Percentiles rank a stretch among this genome's conserved stretches.
Conservation (phyloP, 2,888 invertebrate species). For the Lepas anatifera region DNA sequence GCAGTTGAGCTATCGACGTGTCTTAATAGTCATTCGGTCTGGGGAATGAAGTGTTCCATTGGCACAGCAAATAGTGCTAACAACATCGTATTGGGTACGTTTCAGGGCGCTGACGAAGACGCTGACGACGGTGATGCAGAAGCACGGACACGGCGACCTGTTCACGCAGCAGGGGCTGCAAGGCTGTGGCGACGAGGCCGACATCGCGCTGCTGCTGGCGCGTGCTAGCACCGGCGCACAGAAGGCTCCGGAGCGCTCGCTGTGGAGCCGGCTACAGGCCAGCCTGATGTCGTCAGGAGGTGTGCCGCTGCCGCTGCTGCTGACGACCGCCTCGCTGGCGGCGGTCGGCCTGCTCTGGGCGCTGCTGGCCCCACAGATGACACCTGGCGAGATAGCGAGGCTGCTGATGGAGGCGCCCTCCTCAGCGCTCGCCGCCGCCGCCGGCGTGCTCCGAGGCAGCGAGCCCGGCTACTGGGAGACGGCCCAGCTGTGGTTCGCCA, state of each 20-base stretch:
- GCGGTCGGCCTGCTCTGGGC: background rate
- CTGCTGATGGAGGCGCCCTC: background rate
- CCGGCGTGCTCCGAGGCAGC: background rate
- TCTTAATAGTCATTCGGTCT: too few relatives aligned
- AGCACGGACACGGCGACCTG: background rate
- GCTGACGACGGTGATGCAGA: background rate
- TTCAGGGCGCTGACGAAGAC: background rate
- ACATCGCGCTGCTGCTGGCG: constrained; percentile 1
- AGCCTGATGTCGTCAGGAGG: too few relatives aligned
- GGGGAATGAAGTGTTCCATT: too few relatives aligned
- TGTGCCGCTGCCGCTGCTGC: background rate
- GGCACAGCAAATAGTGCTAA: too few relatives aligned
- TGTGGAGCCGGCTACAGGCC: background rate
- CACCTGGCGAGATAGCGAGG: background rate
- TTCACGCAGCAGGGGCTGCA: background rate
- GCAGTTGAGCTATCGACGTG: too few relatives aligned
- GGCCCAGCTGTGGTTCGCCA: constrained; percentile 2
- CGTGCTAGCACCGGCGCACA: background rate
- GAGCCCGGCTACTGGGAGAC: background rate
- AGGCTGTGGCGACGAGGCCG: background rate
- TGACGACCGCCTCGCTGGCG: background rate
- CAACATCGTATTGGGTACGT: too few relatives aligned
- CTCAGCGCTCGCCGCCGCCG: background rate
- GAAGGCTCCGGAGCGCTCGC: background rate
- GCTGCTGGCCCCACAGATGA: background rate